Conservation (phyloP, 1,140 invertebrate species). For the Zelostemma sp. region DNA sequence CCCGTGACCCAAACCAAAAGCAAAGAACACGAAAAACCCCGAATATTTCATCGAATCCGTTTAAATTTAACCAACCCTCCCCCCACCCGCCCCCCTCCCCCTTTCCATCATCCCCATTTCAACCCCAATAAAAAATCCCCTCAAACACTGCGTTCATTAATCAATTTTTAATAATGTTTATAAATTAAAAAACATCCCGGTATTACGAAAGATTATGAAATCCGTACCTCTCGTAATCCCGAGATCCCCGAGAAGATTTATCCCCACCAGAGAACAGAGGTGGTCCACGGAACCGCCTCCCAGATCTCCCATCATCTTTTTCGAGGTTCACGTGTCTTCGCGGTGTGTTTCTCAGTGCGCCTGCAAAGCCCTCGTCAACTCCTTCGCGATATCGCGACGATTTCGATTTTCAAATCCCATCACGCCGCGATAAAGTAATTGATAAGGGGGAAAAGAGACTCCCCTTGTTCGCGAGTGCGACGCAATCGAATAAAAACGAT, state of each 20-base stretch:
- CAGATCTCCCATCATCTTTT: constrained; percentile 55
- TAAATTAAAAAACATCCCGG: too few species aligned
- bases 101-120: too few species aligned
- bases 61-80: constrained; percentile 32
- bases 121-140: too few species aligned
- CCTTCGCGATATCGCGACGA: constrained; percentile 14
- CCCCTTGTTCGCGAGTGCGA: constrained; percentile 24
- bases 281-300: constrained; percentile 66
- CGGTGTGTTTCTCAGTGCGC: constrained; percentile 49
- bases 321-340: constrained; percentile 56
- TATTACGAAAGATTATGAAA: too few species aligned
- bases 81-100: too few species aligned
- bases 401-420: constrained; percentile 6
- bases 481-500: constrained; percentile 29
- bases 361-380: constrained; percentile 44
- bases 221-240: constrained; percentile 6
- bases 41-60: constrained; percentile 17
- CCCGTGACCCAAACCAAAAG: constrained; percentile 9
- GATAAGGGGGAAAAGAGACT: constrained; percentile 12
- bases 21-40: not conserved
- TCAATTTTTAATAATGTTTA: too few species aligned
- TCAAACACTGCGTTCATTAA: too few species aligned
- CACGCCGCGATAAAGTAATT: constrained; percentile 14
- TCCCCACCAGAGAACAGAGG: constrained; percentile 57
- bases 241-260: constrained; percentile 42